Percentiles rank a stretch among this genome's conserved stretches.
Conservation (phyloP, 2,888 invertebrate species). For the Gryllus longicercus region DNA sequence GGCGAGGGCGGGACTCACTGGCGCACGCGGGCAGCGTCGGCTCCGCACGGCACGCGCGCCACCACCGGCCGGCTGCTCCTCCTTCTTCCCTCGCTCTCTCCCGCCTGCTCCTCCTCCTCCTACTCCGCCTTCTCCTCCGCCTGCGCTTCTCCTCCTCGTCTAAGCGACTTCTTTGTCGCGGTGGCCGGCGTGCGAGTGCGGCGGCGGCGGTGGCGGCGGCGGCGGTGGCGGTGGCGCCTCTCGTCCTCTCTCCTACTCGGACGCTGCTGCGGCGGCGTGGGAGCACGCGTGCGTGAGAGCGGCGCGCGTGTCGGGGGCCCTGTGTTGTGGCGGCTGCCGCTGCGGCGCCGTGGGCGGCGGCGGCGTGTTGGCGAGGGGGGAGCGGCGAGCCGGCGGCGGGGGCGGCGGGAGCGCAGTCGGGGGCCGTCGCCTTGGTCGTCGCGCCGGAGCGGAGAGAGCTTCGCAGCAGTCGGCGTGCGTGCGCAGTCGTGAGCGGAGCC, state of each 20-base stretch:
- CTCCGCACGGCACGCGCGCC: background rate
- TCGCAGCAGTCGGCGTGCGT: slow-evolving; percentile 1
- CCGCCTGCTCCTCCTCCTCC: background rate
- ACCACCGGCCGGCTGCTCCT: background rate
- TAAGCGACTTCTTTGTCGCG: too few relatives aligned
- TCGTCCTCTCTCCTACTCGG: background rate
- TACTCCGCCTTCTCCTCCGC: background rate
- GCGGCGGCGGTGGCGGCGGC: too few relatives aligned
- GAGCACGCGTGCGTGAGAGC: background rate
- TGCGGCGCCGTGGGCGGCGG: too few relatives aligned
- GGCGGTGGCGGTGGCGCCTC: background rate
- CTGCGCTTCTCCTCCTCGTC: background rate
- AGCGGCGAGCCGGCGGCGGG: background rate
- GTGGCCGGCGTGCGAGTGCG: too few relatives aligned
- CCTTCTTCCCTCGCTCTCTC: background rate
- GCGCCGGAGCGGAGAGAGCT: too few relatives aligned
- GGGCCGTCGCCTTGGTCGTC: background rate
- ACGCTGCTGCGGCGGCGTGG: background rate
- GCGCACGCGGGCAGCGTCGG: background rate
- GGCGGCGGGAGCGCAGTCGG: background rate
- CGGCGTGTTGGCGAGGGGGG: background rate
- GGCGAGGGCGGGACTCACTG: background rate
- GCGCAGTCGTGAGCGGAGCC: slow-evolving; percentile 17
- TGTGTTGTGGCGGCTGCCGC: too few relatives aligned
- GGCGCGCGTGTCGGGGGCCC: too few relatives aligned